Evolutionary conservation across 2,113 vertebrate species (phyloP), one percentile per base, ranked within the genome.

Genomic region (Indicator indicator): DNA sequence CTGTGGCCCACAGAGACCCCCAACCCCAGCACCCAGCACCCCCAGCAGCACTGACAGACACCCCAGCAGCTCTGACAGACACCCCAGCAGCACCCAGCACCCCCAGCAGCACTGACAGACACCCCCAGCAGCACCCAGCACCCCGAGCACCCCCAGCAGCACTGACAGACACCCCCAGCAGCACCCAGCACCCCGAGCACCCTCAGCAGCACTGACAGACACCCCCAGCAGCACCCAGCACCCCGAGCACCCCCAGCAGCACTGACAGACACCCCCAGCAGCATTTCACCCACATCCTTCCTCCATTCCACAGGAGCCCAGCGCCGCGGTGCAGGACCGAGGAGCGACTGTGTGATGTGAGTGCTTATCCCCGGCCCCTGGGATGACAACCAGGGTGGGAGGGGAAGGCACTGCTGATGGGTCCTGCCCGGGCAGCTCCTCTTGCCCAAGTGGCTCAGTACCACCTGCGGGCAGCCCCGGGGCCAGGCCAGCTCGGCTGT

Each of bases 301-400:
- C 74, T 94, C 80, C 62, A 8, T 59, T 83, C 88, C 36, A 11
- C 93, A 97, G 97, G 97, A 91, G 62, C 83, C 78, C 93, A 71
- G 84, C 4, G 4, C n/a, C 1, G 3, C 0, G 2, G 59, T 72
- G 46, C 84, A 88, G 48, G 86, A 96, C 88, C 84, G 72, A 40
- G 83, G 88, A 94, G 82, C 91, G 15, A 88, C 96, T 0, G 90
- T 95, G 88, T 97, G 97, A 97, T 1, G 95, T 96, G 86, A 97
- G 96, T 96, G 58, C 71, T 72, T 3, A 2, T 55, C 40, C 80
- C 92, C 30, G 21, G 18, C 19, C 19, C 68, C 87, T 6, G 60
- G 32, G 77, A 46, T 3, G 7, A 4, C 4, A 52, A 3, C 82
- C 0, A 11, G 32, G 46, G 11, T 8, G 14, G 28, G 30, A 19